Percentiles rank a stretch among this genome's conserved stretches.
Evolutionary conservation across 2,113 vertebrate species (phyloP).

Genomic region (Nansenia antarctica): DNA sequence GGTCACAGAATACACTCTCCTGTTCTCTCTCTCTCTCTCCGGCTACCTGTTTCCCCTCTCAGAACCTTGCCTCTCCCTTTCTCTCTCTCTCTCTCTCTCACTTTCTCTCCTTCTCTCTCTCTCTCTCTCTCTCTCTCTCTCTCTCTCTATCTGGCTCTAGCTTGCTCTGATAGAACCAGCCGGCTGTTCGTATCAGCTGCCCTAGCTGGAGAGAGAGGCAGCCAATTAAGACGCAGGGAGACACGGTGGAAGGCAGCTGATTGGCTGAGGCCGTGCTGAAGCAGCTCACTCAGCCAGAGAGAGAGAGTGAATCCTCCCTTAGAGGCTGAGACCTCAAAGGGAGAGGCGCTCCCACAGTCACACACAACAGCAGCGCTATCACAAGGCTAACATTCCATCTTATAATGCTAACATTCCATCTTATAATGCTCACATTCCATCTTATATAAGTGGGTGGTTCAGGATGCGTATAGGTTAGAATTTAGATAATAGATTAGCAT

Average conservation of each 20-base stretch:
- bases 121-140: slow-evolving; percentile 38
- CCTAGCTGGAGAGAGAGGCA: slow-evolving; percentile 53
- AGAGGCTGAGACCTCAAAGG: neutral
- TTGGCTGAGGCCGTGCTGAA: slow-evolving; percentile 61
- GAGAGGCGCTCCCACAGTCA: slow-evolving; percentile 7
- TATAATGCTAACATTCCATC: too few relatives aligned
- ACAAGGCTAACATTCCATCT: neutral
- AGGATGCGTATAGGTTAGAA: too few relatives aligned
- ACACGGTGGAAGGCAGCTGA: slow-evolving; percentile 53
- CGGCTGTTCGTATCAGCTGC: slow-evolving; percentile 64
- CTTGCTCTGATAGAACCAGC: slow-evolving; percentile 62
- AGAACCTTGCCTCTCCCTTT: slow-evolving; percentile 15
- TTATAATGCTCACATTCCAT: too few relatives aligned
- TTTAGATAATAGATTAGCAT: too few relatives aligned
- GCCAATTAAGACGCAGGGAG: slow-evolving; percentile 75
- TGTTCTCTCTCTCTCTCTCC: slow-evolving; percentile 38
- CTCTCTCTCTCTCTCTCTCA: slow-evolving; percentile 44
- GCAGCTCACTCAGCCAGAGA: slow-evolving; percentile 49
- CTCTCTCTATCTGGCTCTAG: slow-evolving; percentile 39
- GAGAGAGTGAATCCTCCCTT: slow-evolving; percentile 12
- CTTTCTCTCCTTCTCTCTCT: slow-evolving; percentile 43
- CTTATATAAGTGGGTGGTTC: too few relatives aligned
- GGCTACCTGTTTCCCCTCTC: slow-evolving; percentile 16
- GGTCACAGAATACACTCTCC: slow-evolving; percentile 44
- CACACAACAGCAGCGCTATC: neutral